Evolutionary conservation across 2,113 vertebrate species (phyloP).

Genomic region (Empidonax traillii): DNA sequence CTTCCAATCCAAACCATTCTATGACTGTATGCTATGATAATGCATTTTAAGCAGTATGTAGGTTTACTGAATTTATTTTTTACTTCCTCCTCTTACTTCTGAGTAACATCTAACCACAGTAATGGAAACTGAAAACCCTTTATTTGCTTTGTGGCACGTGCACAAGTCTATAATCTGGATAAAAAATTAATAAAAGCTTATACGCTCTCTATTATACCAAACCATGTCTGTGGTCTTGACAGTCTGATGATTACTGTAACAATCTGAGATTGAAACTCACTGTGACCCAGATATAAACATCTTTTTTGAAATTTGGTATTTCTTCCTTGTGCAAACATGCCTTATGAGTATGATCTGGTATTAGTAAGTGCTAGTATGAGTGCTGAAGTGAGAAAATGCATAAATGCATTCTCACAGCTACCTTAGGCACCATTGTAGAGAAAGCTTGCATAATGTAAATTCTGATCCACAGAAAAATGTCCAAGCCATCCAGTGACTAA

Average conservation of each 20-base stretch:
- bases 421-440: neutral
- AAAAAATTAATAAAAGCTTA: neutral
- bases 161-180: neutral
- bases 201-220: neutral
- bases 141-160: neutral
- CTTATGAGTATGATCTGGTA: neutral
- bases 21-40: neutral
- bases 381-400: neutral
- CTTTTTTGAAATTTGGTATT: neutral
- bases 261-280: neutral
- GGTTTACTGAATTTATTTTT: slow-evolving; percentile 27
- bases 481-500: neutral
- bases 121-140: neutral
- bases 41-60: neutral
- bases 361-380: neutral
- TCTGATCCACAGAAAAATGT: neutral
- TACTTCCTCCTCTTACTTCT: slow-evolving; percentile 17
- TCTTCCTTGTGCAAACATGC: neutral
- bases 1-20: neutral
- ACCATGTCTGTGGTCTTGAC: neutral
- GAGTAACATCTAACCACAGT: neutral
- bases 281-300: neutral
- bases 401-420: neutral
- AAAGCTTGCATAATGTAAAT: neutral
- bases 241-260: neutral